Evolutionary conservation across 2,113 vertebrate species (phyloP), one percentile per base, ranked within the genome.

Genomic region (Sialia sialis): DNA sequence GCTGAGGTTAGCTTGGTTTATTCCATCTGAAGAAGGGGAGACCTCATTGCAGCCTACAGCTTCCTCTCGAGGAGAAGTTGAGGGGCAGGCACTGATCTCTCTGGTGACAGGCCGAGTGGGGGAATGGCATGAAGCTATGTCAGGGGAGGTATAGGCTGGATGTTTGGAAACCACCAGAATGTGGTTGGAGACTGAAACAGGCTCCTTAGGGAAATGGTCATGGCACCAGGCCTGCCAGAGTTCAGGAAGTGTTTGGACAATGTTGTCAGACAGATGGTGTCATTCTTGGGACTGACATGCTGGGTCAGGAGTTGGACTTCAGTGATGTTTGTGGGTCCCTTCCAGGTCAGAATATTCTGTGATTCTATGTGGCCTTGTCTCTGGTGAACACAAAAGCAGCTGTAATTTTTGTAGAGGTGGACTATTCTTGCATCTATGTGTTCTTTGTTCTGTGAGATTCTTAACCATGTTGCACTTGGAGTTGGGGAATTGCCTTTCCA

Each of bases 261-360:
- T 0, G 0, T 59, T 75, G 38, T 34, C 39, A 60, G 54, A 21
- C 4, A 13, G 20, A 13, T 48, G 5, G 14, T 9, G 5, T 60
- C 54, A 26, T 75, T 82, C 16, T 48, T 41, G 20, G 26, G 11
- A 9, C 39, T 75, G 54, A 18, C 0, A 1, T 32, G 54, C 30
- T 2, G 1, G 11, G 20, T 52, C 16, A 48, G 30, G 20, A 60
- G 34, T 1, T 83, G 34, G 34, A 41, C 21, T 60, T 54, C 7
- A 10, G 0, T 54, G 25, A 41, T 60, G 11, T 5, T 75, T 55
- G 34, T 32, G 39, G 14, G 14, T 76, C 55, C 34, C 54, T 68
- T 75, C 20, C 25, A 48, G 2, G 5, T 75, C 6, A 18, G 29
- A 32, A 34, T 75, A 67, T 67, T 59, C 9, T 46, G 2, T 54